Evolutionary conservation across 2,113 vertebrate species (phyloP).

Genomic region (Odocoileus hemionus): DNA sequence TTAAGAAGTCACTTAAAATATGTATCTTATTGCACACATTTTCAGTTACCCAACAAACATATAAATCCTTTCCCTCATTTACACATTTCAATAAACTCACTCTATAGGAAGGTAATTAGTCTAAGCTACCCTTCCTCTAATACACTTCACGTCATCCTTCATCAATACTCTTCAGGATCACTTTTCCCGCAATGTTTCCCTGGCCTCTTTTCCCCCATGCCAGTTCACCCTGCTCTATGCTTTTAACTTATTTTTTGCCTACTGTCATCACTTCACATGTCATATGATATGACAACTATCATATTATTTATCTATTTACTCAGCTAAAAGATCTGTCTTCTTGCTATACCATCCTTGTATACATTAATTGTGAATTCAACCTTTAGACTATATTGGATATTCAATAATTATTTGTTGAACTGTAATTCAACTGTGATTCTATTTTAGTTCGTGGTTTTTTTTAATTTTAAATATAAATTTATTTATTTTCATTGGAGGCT

Average conservation of each 20-base stretch:
- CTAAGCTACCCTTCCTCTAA: neutral
- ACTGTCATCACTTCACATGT: neutral
- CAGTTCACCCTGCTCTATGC: neutral
- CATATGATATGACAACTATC: neutral
- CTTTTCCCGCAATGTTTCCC: neutral
- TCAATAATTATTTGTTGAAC: neutral
- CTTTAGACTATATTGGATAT: neutral
- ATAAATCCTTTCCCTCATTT: neutral
- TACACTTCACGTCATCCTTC: neutral
- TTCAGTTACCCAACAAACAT: neutral
- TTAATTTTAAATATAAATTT: neutral
- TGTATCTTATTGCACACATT: neutral
- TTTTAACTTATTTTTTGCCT: neutral
- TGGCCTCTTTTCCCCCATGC: rapidly evolving
- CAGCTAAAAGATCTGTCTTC: neutral
- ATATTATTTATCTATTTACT: neutral
- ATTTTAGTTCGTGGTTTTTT: neutral
- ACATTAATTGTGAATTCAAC: neutral
- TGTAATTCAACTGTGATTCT: neutral
- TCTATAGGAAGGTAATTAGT: neutral
- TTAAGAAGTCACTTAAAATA: neutral
- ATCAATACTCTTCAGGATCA: neutral
- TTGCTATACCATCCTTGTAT: neutral
- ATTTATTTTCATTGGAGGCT: neutral
- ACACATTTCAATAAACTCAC: neutral